Percentiles rank a stretch among this genome's conserved stretches.
These are phyloP conservation scores for Panonychus citri DNA, from an alignment of 1,140 invertebrate species.

Conservation along the genomic window DNA sequence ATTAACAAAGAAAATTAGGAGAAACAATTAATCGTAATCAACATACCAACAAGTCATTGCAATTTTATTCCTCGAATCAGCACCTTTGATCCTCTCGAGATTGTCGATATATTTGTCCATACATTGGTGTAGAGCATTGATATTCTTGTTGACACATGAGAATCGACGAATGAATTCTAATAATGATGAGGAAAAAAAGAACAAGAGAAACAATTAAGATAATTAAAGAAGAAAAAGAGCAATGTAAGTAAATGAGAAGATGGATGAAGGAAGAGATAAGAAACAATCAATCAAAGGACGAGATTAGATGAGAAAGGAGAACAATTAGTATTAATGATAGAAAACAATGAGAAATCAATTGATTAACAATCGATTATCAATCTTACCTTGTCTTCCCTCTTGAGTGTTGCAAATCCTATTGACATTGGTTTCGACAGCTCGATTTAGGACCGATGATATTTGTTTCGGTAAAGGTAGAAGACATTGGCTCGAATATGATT, in stretches of 20 bases:
- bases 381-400: neutral
- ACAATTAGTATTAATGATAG: no score
- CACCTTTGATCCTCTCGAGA: neutral
- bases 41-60: neutral
- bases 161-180: neutral
- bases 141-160: neutral
- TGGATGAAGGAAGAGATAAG: no score
- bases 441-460: neutral
- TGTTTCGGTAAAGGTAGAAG: neutral
- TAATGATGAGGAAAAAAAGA: neutral
- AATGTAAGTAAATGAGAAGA: no score
- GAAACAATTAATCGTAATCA: neutral
- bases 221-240: no score
- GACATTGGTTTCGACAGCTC: neutral
- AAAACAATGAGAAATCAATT: neutral
- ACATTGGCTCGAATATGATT: neutral
- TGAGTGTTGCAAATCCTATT: neutral
- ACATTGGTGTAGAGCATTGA: neutral
- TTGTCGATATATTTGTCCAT: neutral
- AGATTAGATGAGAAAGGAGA: no score
- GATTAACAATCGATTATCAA: neutral
- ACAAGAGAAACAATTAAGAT: neutral
- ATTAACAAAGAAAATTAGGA: no score
- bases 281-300: no score
- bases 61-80: neutral